Evolutionary conservation across 2,888 invertebrate genomes (phyloP), one percentile per base, ranked within the genome.

Genomic region (Lepetodrilus schrolli): DNA sequence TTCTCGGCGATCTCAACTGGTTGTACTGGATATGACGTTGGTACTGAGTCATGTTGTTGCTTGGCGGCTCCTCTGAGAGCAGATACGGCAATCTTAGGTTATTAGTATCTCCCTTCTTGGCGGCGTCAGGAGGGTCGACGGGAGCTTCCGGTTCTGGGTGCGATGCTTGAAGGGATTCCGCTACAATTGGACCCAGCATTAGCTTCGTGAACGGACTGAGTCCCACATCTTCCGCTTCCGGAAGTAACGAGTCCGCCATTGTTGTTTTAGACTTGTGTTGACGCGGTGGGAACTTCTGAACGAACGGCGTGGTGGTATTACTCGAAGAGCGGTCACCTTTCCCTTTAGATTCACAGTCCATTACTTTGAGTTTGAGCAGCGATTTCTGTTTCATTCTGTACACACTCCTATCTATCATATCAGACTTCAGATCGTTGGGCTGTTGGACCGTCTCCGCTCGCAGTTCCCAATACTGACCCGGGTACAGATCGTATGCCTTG

Each of bases 331-430:
- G 23, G 20, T 47, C 68, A 23, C 68, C n/a, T 23, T 7, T 68
- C 2, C 21, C 47, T 26, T 47, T 23, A 3, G 26, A 38, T 13
- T 73, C 71, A 3, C 72, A 30, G 10, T 74, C 70, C 48, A 78
- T 47, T 20, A 76, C 70, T 36, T 72, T 73, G 23, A 78, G 70
- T 17, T 73, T 74, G 10, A 76, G 69, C 23, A 66, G 20, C 5
- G 78, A 76, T 23, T 73, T 73, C 74, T 78, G 78, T 47, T 74
- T 72, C 71, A 76, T 69, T 20, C 78, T 69, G 73, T 78, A 78
- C 1, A 43, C 58, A 36, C 76, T 74, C 5, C 78, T 30, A 51
- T 78, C 76, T 10, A 76, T 78, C 76, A 76, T 76, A 70, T 74
- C 74, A 10, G 70, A 70, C 36, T 78, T 74, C 50, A 78, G 72